These are phyloP conservation scores for Dysmachus trigonus DNA, from an alignment of 2,888 invertebrate species.

Conservation along the genomic window DNA sequence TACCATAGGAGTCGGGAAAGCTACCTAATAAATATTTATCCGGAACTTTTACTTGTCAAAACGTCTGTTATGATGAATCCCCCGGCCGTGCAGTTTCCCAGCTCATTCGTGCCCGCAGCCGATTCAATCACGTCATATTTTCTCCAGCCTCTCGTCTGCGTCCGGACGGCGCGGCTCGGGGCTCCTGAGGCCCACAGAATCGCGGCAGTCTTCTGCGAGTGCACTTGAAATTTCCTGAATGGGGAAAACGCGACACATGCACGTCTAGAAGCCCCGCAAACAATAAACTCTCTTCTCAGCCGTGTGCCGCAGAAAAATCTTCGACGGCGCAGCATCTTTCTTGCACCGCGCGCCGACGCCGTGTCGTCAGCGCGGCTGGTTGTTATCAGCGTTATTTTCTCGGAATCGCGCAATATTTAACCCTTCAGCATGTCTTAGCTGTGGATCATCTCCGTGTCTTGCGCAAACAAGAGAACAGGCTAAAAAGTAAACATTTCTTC, in stretches of 20 bases:
- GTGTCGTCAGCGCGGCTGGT: background rate
- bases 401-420: conserved; percentile 1
- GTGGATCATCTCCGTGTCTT: background rate
- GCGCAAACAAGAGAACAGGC: background rate
- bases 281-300: background rate
- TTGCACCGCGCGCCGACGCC: too few relatives aligned
- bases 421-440: background rate
- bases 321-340: background rate
- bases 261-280: background rate
- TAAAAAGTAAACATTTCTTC: conserved; percentile 9
- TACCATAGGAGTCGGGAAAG: background rate
- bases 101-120: background rate
- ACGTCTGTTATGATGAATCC: background rate
- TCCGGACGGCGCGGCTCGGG: too few relatives aligned
- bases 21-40: conserved; percentile 17
- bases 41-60: background rate
- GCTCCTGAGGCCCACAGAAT: background rate
- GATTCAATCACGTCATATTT: background rate
- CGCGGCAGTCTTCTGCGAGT: background rate
- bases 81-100: background rate
- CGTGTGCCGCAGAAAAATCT: background rate
- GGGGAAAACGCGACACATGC: background rate
- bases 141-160: background rate
- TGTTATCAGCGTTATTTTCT: conserved; percentile 23
- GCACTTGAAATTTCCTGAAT: conserved; percentile 9